Percentiles rank a stretch among this genome's conserved stretches.
Conservation (phyloP, 2,113 vertebrate genomes). For the Cheilinus undulatus region DNA sequence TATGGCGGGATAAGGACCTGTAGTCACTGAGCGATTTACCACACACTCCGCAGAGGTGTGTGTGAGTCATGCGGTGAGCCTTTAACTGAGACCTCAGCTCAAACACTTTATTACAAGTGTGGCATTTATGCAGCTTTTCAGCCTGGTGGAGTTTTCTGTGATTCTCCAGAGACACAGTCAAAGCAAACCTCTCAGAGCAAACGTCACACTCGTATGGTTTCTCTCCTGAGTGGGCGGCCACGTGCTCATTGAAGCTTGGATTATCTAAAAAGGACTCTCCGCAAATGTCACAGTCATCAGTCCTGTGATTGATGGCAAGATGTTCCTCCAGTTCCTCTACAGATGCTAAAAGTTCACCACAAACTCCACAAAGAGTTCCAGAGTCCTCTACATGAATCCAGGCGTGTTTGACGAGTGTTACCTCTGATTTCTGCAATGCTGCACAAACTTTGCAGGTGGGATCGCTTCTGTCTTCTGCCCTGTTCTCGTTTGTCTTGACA, state of each 20-base stretch:
- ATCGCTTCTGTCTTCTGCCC: background rate
- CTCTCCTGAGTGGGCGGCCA: background rate
- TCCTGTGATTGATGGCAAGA: conserved; percentile 24
- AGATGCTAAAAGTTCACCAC: conserved; percentile 18
- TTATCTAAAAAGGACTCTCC: conserved; percentile 16
- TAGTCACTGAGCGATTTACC: conserved; percentile 62
- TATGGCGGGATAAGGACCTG: conserved; percentile 62
- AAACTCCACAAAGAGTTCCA: conserved; percentile 36
- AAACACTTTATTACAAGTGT: conserved; percentile 29
- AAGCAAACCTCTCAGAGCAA: background rate
- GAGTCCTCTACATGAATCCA: conserved; percentile 25
- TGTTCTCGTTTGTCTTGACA: background rate
- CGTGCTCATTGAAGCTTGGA: conserved; percentile 4
- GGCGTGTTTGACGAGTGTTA: conserved; percentile 8
- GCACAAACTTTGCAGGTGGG: conserved; percentile 36
- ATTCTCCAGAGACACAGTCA: background rate
- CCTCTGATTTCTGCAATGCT: conserved; percentile 2
- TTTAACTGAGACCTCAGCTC: conserved; percentile 11
- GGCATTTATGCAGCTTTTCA: background rate
- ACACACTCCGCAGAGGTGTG: conserved; percentile 57
- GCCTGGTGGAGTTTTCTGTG: conserved; percentile 21
- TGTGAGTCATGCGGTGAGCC: conserved; percentile 11
- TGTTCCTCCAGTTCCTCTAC: conserved; percentile 14
- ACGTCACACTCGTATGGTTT: background rate
- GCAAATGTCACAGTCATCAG: conserved; percentile 12